Evolutionary conservation across 2,888 invertebrate genomes (phyloP).

Genomic region (Osmoderma eremita): DNA sequence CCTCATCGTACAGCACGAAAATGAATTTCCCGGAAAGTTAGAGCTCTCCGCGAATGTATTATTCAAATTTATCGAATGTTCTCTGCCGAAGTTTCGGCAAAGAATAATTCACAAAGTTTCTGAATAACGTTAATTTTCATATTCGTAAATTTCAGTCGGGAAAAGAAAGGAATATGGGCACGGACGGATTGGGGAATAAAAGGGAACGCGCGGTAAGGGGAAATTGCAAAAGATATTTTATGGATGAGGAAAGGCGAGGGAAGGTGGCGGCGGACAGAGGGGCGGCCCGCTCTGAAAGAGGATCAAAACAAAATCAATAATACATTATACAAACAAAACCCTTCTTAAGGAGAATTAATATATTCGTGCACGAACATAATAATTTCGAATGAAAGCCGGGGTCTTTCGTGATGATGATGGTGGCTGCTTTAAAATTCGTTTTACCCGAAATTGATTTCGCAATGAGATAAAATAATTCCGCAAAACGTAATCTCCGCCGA

Average conservation of each 20-base stretch:
- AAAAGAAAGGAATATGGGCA: slow-evolving; percentile 30
- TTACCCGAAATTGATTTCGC: too few relatives aligned
- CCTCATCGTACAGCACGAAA: slow-evolving; percentile 22
- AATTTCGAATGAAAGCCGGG: too few relatives aligned
- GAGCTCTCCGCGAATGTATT: slow-evolving; percentile 40
- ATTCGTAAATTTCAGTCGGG: slow-evolving; percentile 37
- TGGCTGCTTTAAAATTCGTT: too few relatives aligned
- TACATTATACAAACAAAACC: slow-evolving; percentile 18
- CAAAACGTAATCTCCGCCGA: too few relatives aligned
- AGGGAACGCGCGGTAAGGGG: slow-evolving; percentile 2
- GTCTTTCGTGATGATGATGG: too few relatives aligned
- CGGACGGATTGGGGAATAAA: slow-evolving; percentile 9
- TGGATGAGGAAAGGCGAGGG: neutral
- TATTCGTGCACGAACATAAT: slow-evolving; percentile 3
- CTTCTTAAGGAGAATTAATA: slow-evolving; percentile 16
- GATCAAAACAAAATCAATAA: slow-evolving; percentile 26
- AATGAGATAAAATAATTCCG: too few relatives aligned
- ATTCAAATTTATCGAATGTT: slow-evolving; percentile 43
- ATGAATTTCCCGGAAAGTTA: slow-evolving; percentile 40
- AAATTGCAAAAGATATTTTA: slow-evolving; percentile 14
- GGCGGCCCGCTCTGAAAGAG: neutral
- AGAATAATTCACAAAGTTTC: slow-evolving; percentile 43
- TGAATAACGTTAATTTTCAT: slow-evolving; percentile 42
- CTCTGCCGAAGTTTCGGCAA: slow-evolving; percentile 40
- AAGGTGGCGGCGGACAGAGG: neutral